Evolutionary conservation across 2,888 invertebrate genomes (phyloP).

Genomic region (Odontomyia ornata): DNA sequence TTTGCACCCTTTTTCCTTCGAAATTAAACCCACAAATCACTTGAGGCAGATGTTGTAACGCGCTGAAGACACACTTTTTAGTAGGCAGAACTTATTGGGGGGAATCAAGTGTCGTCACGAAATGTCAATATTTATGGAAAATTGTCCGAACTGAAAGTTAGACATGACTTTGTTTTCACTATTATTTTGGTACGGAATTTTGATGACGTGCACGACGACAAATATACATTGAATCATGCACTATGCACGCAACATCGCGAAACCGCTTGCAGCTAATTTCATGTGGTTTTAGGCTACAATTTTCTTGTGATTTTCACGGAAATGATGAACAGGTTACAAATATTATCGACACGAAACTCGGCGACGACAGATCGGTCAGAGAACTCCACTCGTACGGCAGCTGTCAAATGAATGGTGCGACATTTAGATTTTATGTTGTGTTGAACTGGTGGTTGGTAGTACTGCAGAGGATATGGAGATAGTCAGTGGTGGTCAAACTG

Average conservation of each 20-base stretch:
- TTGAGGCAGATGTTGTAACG: not conserved
- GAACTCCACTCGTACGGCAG: conserved; percentile 11
- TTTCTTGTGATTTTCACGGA: conserved; percentile 8
- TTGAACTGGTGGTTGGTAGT: not conserved
- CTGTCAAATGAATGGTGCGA: conserved; percentile 29
- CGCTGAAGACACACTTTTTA: not conserved
- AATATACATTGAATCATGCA: not conserved
- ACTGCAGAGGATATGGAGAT: not conserved
- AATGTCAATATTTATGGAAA: conserved; percentile 47
- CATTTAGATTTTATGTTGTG: not conserved
- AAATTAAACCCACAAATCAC: not conserved
- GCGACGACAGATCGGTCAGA: not conserved
- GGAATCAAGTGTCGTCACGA: conserved; percentile 44
- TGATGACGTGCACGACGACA: conserved; percentile 37
- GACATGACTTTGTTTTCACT: conserved; percentile 42
- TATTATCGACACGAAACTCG: conserved; percentile 11
- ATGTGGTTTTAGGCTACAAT: not conserved
- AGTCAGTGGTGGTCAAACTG: not conserved
- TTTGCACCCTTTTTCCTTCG: not conserved
- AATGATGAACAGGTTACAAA: conserved; percentile 12
- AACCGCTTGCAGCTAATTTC: not conserved
- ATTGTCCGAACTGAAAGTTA: conserved; percentile 15
- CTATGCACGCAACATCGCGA: not conserved
- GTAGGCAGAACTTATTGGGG: conserved; percentile 6
- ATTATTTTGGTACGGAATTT: conserved; percentile 26